Percentiles rank a stretch among this genome's conserved stretches.
phyloP scores from a whole-genome alignment of 92 coral and sea anemone genomes.

The Isaurus tuberculatus region DNA sequence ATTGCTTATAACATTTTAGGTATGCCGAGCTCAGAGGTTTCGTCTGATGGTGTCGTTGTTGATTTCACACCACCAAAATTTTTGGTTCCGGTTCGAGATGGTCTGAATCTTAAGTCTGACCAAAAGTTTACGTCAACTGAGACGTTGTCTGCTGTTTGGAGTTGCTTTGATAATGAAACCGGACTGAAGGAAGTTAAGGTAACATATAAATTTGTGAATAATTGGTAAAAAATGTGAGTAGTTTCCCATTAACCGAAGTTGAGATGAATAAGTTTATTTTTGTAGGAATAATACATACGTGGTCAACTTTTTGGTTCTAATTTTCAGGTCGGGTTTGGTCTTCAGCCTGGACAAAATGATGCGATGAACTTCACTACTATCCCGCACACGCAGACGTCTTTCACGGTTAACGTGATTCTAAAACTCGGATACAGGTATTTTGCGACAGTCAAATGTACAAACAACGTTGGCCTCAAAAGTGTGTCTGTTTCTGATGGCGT shows the following conservation, averaged over 20 bases:
- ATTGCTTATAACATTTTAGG: slow-evolving; percentile 87
- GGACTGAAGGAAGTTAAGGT: slow-evolving; percentile 59
- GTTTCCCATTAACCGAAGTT: no score
- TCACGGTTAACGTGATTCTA: slow-evolving; percentile 41
- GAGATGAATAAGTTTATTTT: no score
- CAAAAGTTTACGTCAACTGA: slow-evolving; percentile 49
- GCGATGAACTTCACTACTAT: slow-evolving; percentile 66
- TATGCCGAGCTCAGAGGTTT: slow-evolving; percentile 69
- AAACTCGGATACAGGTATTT: slow-evolving; percentile 82
- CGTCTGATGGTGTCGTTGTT: slow-evolving; percentile 88
- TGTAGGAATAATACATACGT: no score
- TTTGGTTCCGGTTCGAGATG: slow-evolving; percentile 67
- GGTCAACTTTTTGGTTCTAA: neutral
- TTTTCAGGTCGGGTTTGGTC: slow-evolving; percentile 75
- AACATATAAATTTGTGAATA: no score
- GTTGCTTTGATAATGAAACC: slow-evolving; percentile 82
- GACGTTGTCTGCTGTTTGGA: slow-evolving; percentile 73
- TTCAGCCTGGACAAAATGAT: slow-evolving; percentile 85
- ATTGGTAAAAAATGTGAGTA: no score
- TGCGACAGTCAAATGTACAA: slow-evolving; percentile 87
- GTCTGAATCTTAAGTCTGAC: slow-evolving; percentile 52
- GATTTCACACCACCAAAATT: slow-evolving; percentile 96
- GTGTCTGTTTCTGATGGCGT: slow-evolving; percentile 77
- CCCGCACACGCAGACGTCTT: slow-evolving; percentile 55
- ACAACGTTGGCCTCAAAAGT: slow-evolving; percentile 80